phyloP scores from a whole-genome alignment of 2,113 vertebrate genomes.

The Lophura nycthemera region DNA sequence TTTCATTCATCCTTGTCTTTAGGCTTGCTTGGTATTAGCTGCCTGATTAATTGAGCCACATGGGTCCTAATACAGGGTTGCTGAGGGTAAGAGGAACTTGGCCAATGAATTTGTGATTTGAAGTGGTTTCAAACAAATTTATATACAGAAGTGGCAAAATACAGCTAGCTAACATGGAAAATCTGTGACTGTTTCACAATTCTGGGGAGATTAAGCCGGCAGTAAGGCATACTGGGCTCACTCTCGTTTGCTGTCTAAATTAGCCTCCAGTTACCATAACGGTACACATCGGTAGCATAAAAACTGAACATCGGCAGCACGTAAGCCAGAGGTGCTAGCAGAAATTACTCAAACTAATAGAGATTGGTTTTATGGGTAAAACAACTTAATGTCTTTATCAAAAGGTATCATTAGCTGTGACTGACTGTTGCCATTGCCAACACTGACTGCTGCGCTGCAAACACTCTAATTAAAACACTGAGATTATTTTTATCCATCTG shows the following conservation, averaged over 20 bases:
- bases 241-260: not conserved
- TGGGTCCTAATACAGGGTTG: not conserved
- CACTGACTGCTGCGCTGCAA: not conserved
- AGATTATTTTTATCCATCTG: not conserved
- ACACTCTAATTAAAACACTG: not conserved
- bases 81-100: not conserved
- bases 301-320: not conserved
- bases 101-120: not conserved
- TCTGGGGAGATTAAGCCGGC: not conserved
- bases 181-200: not conserved
- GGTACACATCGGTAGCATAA: not conserved
- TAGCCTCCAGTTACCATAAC: not conserved
- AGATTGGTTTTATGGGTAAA: not conserved
- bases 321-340: not conserved
- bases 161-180: not conserved
- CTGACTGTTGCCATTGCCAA: not conserved
- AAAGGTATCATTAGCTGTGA: not conserved
- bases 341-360: not conserved
- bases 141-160: not conserved
- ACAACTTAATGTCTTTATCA: not conserved
- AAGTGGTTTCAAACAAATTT: not conserved
- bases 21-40: not conserved
- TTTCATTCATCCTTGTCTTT: not conserved
- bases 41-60: not conserved
- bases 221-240: not conserved